Percentiles rank a stretch among this genome's conserved stretches.
Conservation (phyloP, 2,113 vertebrate species). For the Fulmarus glacialis region DNA sequence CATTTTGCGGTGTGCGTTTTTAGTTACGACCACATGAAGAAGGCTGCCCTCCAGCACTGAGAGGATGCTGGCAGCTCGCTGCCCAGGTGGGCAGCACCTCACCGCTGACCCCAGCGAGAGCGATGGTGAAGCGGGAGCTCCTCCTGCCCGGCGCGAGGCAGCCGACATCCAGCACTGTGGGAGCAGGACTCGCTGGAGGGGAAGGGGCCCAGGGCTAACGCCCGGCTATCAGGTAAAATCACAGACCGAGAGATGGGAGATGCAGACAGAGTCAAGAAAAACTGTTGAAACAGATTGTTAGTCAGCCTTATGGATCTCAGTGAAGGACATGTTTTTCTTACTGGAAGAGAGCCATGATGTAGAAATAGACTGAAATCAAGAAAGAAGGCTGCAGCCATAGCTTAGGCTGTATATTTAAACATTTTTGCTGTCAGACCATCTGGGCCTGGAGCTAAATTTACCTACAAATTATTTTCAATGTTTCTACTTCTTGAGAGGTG, state of each 20-base stretch:
- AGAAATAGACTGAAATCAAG: conserved; percentile 24
- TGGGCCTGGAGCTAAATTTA: conserved; percentile 42
- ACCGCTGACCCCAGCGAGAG: not conserved
- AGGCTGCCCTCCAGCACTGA: not conserved
- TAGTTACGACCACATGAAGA: not conserved
- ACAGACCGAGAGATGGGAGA: not conserved
- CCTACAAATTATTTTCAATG: conserved; percentile 20
- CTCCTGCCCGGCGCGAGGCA: rapidly evolving
- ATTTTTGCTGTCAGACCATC: conserved; percentile 27
- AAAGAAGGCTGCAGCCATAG: not conserved
- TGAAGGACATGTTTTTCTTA: not conserved
- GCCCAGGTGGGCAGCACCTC: not conserved
- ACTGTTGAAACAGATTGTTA: conserved; percentile 5
- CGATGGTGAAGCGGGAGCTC: not conserved
- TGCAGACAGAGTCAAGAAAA: not conserved
- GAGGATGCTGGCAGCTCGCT: not conserved
- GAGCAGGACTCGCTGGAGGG: rapidly evolving
- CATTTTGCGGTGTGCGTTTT: not conserved
- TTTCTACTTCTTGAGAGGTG: conserved; percentile 7
- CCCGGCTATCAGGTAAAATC: not conserved
- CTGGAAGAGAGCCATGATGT: conserved; percentile 26
- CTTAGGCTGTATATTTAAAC: conserved; percentile 22
- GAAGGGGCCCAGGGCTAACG: not conserved
- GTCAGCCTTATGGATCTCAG: not conserved
- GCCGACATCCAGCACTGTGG: rapidly evolving